A percentile compares a stretch with the other conserved stretches of the same genome.
phyloP scores from a whole-genome alignment of 2,888 invertebrate genomes.

The Tenthredo scrophulariae region DNA sequence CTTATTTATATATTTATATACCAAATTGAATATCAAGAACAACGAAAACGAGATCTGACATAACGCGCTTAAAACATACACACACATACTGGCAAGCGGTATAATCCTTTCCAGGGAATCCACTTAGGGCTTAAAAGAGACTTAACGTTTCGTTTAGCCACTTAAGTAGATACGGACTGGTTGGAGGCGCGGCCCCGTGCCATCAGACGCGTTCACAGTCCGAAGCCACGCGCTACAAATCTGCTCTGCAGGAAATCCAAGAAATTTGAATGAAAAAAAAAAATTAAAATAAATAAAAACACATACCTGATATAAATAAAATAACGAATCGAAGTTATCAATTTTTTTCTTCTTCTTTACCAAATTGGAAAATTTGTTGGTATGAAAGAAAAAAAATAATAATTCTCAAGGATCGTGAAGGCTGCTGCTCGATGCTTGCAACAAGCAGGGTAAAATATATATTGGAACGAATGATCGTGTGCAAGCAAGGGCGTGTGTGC shows the following conservation, averaged over 20 bases:
- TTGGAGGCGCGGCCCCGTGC: slow-evolving; percentile 34
- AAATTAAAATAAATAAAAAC: not conserved
- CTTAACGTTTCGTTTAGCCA: slow-evolving; percentile 55
- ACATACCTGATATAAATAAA: not conserved
- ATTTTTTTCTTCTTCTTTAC: not conserved
- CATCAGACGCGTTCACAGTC: slow-evolving; percentile 1
- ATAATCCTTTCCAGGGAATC: slow-evolving; percentile 53
- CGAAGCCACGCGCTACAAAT: slow-evolving; percentile 19
- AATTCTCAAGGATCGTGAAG: too few relatives aligned
- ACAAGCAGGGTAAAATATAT: too few relatives aligned
- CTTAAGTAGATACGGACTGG: slow-evolving; percentile 54
- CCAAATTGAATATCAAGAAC: not conserved
- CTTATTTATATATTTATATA: not conserved
- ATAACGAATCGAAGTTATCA: not conserved
- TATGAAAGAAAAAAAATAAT: too few relatives aligned
- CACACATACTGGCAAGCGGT: not conserved
- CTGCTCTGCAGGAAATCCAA: slow-evolving; percentile 16
- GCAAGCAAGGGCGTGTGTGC: too few relatives aligned
- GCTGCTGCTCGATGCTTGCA: too few relatives aligned
- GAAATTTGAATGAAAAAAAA: not conserved
- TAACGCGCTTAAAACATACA: not conserved
- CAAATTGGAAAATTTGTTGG: not conserved
- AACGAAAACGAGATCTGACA: not conserved
- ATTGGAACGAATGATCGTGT: too few relatives aligned
- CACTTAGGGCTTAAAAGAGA: slow-evolving; percentile 53